phyloP scores from a whole-genome alignment of 2,113 vertebrate species.

The Gadus macrocephalus region DNA sequence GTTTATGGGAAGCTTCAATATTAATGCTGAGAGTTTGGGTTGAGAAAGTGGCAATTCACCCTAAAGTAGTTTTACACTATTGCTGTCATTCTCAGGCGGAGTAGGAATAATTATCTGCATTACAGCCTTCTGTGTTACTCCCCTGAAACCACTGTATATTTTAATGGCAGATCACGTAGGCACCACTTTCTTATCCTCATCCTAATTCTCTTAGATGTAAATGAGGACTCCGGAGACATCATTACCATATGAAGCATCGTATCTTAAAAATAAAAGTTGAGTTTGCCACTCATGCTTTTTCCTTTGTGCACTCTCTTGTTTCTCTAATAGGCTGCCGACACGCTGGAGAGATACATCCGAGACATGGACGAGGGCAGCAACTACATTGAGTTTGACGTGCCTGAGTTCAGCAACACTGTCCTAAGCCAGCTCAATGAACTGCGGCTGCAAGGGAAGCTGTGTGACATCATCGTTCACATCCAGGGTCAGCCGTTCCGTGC shows the following conservation, averaged over 20 bases:
- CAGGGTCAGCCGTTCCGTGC: constrained; percentile 96
- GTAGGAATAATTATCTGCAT: too few relatives aligned
- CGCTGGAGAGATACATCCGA: constrained; percentile 71
- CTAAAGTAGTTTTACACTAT: too few relatives aligned
- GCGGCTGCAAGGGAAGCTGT: constrained; percentile 93
- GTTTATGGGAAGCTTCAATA: too few relatives aligned
- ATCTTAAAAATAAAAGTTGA: background rate
- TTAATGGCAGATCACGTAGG: background rate
- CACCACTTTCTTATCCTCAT: background rate
- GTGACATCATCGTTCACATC: constrained; percentile 97
- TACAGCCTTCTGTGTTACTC: too few relatives aligned
- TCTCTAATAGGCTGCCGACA: constrained; percentile 60
- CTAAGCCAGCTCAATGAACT: constrained; percentile 96
- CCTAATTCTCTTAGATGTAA: too few relatives aligned
- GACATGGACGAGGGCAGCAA: constrained; percentile 95
- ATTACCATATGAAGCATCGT: background rate
- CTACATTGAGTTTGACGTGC: constrained; percentile 98
- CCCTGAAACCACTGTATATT: too few relatives aligned
- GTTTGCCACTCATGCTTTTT: background rate
- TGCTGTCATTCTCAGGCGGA: too few relatives aligned
- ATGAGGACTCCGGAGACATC: background rate
- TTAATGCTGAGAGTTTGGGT: too few relatives aligned
- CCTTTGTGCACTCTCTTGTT: constrained; percentile 2
- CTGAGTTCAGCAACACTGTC: constrained; percentile 96
- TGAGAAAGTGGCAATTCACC: too few relatives aligned